phyloP scores from a whole-genome alignment of 2,113 vertebrate species.

The Scartelaos histophorus region DNA sequence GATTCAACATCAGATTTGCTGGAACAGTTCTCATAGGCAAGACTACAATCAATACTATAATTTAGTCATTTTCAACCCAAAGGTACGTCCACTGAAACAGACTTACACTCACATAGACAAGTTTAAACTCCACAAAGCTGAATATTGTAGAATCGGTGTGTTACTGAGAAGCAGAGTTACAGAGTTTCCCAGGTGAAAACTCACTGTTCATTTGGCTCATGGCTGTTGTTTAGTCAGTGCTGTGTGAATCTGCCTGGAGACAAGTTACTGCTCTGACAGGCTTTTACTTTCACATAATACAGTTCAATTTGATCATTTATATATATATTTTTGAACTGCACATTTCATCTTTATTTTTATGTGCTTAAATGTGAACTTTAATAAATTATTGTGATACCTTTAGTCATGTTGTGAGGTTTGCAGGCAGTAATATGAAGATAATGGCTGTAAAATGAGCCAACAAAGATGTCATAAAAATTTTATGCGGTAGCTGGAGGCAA shows the following conservation, averaged over 20 bases:
- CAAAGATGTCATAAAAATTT: background rate
- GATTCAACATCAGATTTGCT: constrained; percentile 35
- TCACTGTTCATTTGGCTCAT: constrained; percentile 4
- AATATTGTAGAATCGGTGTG: background rate
- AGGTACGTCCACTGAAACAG: background rate
- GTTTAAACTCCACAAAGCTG: background rate
- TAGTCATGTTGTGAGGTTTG: background rate
- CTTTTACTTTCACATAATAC: background rate
- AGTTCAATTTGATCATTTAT: background rate
- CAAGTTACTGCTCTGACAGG: background rate
- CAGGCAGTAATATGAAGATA: background rate
- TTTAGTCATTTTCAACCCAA: constrained; percentile 18
- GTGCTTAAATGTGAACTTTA: background rate
- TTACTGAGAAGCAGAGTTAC: background rate
- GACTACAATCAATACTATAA: background rate
- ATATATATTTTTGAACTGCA: background rate
- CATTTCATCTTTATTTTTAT: background rate
- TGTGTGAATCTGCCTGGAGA: constrained; percentile 16
- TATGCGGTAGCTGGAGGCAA: background rate
- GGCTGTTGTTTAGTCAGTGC: constrained; percentile 21
- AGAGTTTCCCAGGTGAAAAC: constrained; percentile 8
- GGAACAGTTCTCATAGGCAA: constrained; percentile 20
- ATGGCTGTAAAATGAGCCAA: background rate
- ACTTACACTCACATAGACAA: background rate
- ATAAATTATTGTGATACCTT: background rate